A percentile compares a stretch with the other conserved stretches of the same genome.
These are phyloP conservation scores for Collichthys lucidus DNA, from an alignment of 2,113 vertebrate genomes.

Conservation along the genomic window DNA sequence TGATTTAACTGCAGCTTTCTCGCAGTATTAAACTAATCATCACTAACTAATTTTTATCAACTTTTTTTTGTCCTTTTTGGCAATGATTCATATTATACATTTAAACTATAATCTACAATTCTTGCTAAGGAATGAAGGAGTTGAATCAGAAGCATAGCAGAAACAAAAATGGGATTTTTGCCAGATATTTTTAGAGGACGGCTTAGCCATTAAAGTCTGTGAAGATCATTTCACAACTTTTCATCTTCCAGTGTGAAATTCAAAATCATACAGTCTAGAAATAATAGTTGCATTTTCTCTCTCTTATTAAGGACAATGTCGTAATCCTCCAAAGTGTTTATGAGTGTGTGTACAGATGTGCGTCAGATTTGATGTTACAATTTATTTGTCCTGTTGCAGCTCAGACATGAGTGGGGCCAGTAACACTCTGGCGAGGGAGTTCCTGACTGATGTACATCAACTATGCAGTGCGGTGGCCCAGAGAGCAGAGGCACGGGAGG, in stretches of 20 bases:
- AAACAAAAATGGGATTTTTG: neutral
- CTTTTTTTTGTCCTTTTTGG: neutral
- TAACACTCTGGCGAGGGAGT: constrained; percentile 96
- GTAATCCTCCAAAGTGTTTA: neutral
- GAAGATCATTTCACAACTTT: constrained; percentile 2
- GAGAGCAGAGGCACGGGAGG: constrained; percentile 88
- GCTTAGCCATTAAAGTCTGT: neutral
- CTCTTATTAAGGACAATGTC: neutral
- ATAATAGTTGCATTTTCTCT: neutral
- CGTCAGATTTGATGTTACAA: neutral
- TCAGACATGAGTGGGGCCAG: constrained; percentile 97
- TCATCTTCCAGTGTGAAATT: neutral
- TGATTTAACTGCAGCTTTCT: constrained; percentile 7
- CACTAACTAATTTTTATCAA: neutral
- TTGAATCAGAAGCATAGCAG: neutral
- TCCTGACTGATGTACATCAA: constrained; percentile 95
- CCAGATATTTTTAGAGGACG: neutral
- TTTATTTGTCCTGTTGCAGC: constrained; percentile 75
- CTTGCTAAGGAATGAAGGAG: neutral
- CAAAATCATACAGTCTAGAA: neutral
- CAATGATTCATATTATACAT: neutral
- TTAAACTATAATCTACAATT: too few relatives aligned
- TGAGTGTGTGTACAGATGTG: neutral
- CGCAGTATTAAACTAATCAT: neutral
- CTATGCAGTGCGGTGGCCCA: constrained; percentile 96